Conservation (phyloP, 2,888 invertebrate species). For the Oithona nana region DNA sequence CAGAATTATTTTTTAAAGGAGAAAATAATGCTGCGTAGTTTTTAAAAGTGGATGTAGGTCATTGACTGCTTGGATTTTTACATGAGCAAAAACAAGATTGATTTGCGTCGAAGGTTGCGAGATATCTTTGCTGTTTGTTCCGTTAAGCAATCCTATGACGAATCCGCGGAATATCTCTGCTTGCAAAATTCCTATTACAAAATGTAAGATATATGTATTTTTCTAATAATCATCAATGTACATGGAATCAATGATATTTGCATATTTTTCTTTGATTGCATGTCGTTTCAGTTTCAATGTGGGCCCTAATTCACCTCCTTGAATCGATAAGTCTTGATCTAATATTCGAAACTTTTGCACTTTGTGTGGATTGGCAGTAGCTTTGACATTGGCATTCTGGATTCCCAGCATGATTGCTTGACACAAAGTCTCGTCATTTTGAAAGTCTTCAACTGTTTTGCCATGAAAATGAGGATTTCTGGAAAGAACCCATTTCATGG, state of each 20-base stretch:
- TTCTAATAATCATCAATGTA: too few relatives aligned
- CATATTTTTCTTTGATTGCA: slow-evolving; percentile 52
- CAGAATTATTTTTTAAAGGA: too few relatives aligned
- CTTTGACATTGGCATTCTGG: slow-evolving; percentile 49
- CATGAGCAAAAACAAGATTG: too few relatives aligned
- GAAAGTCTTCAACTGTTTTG: not conserved
- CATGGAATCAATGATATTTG: slow-evolving; percentile 54
- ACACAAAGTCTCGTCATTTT: not conserved
- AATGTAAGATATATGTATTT: too few relatives aligned
- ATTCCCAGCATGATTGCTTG: slow-evolving; percentile 48
- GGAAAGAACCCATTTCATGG: not conserved
- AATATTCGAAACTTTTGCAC: slow-evolving; percentile 68
- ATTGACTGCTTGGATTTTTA: too few relatives aligned
- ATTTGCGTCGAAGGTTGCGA: too few relatives aligned
- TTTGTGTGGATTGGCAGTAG: slow-evolving; percentile 66
- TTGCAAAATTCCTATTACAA: too few relatives aligned
- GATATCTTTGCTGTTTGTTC: too few relatives aligned
- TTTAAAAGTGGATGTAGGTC: too few relatives aligned
- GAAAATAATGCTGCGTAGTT: too few relatives aligned
- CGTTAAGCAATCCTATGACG: too few relatives aligned
- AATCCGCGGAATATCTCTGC: too few relatives aligned
- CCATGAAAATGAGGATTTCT: not conserved
- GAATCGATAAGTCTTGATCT: slow-evolving; percentile 62
- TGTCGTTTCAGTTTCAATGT: slow-evolving; percentile 67
- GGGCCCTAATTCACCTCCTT: slow-evolving; percentile 70